These are phyloP conservation scores for Rhizomys pruinosus DNA, from an alignment of 2,113 vertebrate species.

Conservation along the genomic window DNA sequence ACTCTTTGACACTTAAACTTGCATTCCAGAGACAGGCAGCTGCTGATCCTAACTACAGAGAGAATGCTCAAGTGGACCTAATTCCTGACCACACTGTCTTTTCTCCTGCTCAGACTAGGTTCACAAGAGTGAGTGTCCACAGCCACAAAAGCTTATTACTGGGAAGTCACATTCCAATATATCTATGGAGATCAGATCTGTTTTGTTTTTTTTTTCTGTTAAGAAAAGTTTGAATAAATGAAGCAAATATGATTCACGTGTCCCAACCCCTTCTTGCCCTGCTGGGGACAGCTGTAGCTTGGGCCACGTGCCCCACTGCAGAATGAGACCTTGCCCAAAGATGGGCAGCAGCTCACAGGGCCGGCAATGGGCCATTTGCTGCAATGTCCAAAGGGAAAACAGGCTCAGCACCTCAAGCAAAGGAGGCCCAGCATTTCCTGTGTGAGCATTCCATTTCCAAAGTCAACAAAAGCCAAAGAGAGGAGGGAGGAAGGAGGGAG, in stretches of 20 bases:
- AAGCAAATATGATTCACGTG: slow-evolving; percentile 74
- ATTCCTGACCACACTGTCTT: slow-evolving; percentile 43
- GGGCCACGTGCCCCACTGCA: slow-evolving; percentile 77
- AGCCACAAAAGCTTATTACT: slow-evolving; percentile 33
- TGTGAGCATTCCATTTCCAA: slow-evolving; percentile 89
- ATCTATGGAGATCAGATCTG: slow-evolving; percentile 51
- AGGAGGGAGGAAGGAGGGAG: no score
- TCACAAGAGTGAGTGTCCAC: not conserved
- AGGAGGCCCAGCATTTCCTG: slow-evolving; percentile 89
- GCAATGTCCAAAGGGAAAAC: slow-evolving; percentile 88
- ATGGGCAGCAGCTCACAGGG: slow-evolving; percentile 86
- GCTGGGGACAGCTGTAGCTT: slow-evolving; percentile 71
- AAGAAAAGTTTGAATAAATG: slow-evolving; percentile 69
- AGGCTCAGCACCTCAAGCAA: slow-evolving; percentile 86
- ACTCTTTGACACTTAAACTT: slow-evolving; percentile 49
- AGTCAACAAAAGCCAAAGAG: slow-evolving; percentile 86
- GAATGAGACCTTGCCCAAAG: slow-evolving; percentile 87
- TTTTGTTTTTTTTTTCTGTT: slow-evolving; percentile 1
- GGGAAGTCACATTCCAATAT: slow-evolving; percentile 27
- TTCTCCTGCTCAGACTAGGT: not conserved
- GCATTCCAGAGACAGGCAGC: no score
- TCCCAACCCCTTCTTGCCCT: slow-evolving; percentile 23
- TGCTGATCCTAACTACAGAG: not conserved
- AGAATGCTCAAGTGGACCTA: not conserved
- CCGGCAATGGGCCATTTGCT: slow-evolving; percentile 83